Conservation (phyloP, 2,797 vertebrate genomes). For the Notamacropus eugenii region DNA sequence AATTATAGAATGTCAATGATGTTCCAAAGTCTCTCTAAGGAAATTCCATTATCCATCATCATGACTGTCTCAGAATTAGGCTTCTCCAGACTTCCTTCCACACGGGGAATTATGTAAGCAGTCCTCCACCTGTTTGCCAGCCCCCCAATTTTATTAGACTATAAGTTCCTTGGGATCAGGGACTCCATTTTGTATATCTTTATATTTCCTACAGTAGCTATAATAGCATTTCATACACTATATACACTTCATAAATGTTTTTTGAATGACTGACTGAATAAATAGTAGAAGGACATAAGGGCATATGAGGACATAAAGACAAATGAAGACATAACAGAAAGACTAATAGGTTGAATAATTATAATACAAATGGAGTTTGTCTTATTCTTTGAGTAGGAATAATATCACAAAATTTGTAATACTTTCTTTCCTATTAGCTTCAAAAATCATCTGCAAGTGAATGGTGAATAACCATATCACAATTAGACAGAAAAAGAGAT, state of each 20-base stretch:
- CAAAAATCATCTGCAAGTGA: too few relatives aligned
- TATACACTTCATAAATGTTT: neutral
- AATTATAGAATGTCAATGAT: neutral
- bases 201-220: neutral
- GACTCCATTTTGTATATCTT: neutral
- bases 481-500: neutral
- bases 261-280: neutral
- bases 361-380: neutral
- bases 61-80: neutral
- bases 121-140: neutral
- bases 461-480: neutral
- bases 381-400: neutral
- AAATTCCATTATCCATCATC: neutral
- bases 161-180: neutral
- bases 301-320: too few relatives aligned
- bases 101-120: neutral
- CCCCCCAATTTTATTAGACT: neutral
- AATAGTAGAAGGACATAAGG: neutral
- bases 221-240: neutral
- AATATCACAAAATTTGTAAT: neutral
- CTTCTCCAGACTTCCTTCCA: neutral
- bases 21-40: neutral
- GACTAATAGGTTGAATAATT: neutral
- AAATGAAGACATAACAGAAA: neutral
- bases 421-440: neutral